Percentiles rank a stretch among this genome's conserved stretches.
Conservation (phyloP, 2,797 vertebrate species). For the Xenops minutus region DNA sequence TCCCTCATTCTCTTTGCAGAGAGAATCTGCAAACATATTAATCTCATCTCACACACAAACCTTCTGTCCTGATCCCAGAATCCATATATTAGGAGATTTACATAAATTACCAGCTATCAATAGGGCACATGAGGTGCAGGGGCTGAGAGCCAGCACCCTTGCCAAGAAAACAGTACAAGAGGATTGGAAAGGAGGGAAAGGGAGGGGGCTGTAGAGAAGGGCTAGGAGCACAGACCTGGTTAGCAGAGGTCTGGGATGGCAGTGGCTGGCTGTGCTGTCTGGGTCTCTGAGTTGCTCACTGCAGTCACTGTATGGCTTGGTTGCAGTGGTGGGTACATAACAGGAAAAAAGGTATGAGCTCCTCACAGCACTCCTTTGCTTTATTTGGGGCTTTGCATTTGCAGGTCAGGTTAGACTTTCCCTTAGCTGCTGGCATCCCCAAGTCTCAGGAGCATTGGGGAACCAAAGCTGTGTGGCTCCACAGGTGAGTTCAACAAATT, state of each 20-base stretch:
- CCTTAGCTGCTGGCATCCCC: neutral
- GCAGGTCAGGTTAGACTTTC: neutral
- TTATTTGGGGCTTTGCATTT: neutral
- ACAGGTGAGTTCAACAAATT: neutral
- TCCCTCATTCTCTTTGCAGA: conserved; percentile 46
- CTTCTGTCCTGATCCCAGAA: conserved; percentile 60
- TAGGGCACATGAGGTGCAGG: conserved; percentile 58
- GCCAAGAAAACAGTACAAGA: conserved; percentile 61
- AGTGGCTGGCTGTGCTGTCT: neutral
- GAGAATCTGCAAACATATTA: conserved; percentile 69
- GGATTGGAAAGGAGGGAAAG: conserved; percentile 22
- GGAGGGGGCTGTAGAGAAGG: neutral
- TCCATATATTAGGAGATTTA: conserved; percentile 71
- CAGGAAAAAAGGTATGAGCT: neutral
- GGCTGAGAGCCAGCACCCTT: conserved; percentile 54
- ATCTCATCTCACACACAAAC: conserved; percentile 71
- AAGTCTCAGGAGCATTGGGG: neutral
- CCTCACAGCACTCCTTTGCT: neutral
- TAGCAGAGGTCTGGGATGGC: neutral
- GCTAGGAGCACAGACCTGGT: neutral
- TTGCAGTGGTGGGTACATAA: neutral
- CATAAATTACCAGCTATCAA: conserved; percentile 72
- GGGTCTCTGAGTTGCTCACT: accelerated
- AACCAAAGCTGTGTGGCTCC: neutral
- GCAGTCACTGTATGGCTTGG: neutral